Percentiles rank a stretch among this genome's conserved stretches.
Conservation (phyloP, 30 jellyfish, hydroid and myxozoan genomes). For the Euphysa ruthae region DNA sequence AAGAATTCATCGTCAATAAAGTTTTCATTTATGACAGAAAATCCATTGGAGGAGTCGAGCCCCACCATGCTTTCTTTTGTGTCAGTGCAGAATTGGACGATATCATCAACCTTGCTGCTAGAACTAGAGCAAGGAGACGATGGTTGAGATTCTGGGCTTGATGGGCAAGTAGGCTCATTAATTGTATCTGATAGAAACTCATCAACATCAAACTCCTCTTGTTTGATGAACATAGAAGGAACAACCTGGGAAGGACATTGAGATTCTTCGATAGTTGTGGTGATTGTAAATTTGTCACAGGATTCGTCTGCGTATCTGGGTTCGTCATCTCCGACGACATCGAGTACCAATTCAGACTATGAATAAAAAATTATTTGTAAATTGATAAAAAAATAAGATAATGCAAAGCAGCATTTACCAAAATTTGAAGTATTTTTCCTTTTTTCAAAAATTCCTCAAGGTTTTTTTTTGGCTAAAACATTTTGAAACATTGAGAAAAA, state of each 20-base stretch:
- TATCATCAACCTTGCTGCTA: conserved; percentile 53
- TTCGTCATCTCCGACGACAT: conserved; percentile 26
- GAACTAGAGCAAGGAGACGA: conserved; percentile 75
- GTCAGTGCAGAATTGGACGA: conserved; percentile 66
- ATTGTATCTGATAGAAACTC: conserved; percentile 44
- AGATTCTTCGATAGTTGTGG: conserved; percentile 8
- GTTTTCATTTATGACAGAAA: conserved; percentile 30
- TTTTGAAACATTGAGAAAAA: no score
- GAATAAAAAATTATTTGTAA: no score
- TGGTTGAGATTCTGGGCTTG: conserved; percentile 74
- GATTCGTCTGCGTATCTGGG: conserved; percentile 28
- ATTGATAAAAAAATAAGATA: no score
- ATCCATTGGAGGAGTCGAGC: conserved; percentile 84
- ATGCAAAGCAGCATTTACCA: no score
- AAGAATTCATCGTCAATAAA: conserved; percentile 41
- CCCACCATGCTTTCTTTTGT: conserved; percentile 95
- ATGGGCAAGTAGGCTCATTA: conserved; percentile 72
- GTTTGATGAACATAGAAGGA: conserved; percentile 47
- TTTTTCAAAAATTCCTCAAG: no score
- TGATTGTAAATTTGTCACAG: conserved; percentile 34
- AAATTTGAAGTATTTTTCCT: no score
- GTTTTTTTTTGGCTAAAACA: no score
- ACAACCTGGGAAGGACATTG: not conserved
- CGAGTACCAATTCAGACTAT: conserved; percentile 33
- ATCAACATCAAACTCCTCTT: conserved; percentile 79